These are phyloP conservation scores for Planiliza haematocheilus DNA, from an alignment of 2,113 vertebrate genomes.

Conservation along the genomic window DNA sequence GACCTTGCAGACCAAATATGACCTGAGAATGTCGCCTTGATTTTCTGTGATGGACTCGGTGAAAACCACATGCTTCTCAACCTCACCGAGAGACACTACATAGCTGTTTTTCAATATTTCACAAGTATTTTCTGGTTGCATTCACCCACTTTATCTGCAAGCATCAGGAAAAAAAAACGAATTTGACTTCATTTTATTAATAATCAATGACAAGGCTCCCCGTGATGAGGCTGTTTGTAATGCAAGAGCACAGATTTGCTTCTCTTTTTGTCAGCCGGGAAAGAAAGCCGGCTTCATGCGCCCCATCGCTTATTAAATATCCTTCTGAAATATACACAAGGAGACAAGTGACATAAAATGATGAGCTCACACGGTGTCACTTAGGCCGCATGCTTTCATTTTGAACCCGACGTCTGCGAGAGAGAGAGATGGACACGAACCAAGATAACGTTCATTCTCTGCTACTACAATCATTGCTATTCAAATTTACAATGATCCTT, in stretches of 20 bases:
- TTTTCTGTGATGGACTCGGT: no score
- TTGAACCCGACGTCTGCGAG: conserved; percentile 22
- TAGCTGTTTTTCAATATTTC: no score
- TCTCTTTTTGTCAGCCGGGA: conserved; percentile 4
- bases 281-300: not conserved
- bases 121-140: not conserved
- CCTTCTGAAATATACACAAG: conserved; percentile 22
- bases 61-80: no score
- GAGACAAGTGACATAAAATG: conserved; percentile 37
- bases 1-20: no score
- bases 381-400: conserved; percentile 21
- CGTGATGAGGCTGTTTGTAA: not conserved
- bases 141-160: conserved; percentile 16
- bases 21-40: no score
- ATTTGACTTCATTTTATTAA: conserved; percentile 23
- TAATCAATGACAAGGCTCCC: conserved; percentile 25
- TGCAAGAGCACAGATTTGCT: not conserved
- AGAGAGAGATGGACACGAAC: not conserved
- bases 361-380: conserved; percentile 25
- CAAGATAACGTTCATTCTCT: conserved; percentile 7
- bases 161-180: not conserved
- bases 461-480: conserved; percentile 15
- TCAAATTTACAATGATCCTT: conserved; percentile 20
- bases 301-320: conserved; percentile 36
- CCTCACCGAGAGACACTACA: no score